Evolutionary conservation across 2,888 invertebrate genomes (phyloP).

Genomic region (Drosophila mayaguana): DNA sequence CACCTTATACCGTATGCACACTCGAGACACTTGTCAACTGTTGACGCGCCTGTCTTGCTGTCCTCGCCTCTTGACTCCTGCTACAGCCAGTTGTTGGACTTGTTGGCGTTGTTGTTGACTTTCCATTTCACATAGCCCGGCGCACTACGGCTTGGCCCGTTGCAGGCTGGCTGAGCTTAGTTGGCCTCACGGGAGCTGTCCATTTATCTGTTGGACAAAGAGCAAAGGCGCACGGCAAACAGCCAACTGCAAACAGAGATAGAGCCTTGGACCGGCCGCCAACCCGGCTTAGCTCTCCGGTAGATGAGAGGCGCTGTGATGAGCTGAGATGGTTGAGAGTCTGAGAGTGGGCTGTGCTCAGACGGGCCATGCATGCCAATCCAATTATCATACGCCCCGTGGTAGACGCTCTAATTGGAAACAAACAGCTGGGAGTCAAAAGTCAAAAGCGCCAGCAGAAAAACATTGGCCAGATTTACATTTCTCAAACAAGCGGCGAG

Average conservation of each 20-base stretch:
- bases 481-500: conserved; percentile 54
- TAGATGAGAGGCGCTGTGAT: conserved; percentile 8
- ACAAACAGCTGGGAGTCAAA: conserved; percentile 75
- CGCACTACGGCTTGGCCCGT: background rate
- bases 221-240: conserved; percentile 46
- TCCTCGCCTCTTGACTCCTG: conserved; percentile 50
- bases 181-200: conserved; percentile 58
- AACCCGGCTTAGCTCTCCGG: background rate
- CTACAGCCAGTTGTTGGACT: conserved; percentile 23
- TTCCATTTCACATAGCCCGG: conserved; percentile 40
- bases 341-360: background rate
- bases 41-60: conserved; percentile 65
- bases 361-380: conserved; percentile 68
- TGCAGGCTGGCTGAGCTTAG: conserved; percentile 14
- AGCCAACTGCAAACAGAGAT: conserved; percentile 43
- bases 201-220: conserved; percentile 72
- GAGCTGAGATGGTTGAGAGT: background rate
- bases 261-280: conserved; percentile 51
- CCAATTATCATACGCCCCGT: conserved; percentile 77
- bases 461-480: conserved; percentile 71
- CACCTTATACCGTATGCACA: background rate
- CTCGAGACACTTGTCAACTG: conserved; percentile 71
- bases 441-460: conserved; percentile 54
- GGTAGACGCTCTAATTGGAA: conserved; percentile 73
- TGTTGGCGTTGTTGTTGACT: conserved; percentile 56